Conservation (phyloP, 2,797 vertebrate species). For the Arnoldichthys spilopterus region DNA sequence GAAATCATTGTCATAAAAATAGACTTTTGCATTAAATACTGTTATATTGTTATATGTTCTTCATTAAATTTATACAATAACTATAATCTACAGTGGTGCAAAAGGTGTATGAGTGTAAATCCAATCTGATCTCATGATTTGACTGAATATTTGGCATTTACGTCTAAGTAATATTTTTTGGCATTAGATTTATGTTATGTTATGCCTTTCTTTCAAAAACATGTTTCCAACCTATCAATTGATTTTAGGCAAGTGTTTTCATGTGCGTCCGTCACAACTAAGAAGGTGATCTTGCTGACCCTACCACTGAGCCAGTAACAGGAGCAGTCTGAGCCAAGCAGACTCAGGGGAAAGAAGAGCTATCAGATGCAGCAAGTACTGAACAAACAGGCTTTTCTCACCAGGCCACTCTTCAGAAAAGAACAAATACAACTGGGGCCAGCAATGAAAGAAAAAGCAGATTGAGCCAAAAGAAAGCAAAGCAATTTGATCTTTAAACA, state of each 20-base stretch:
- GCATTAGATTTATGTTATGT: neutral
- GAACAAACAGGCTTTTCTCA: conserved; percentile 49
- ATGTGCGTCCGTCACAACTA: conserved; percentile 34
- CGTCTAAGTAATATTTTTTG: too few species aligned
- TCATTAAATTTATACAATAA: too few species aligned
- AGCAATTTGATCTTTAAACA: neutral
- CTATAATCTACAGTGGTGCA: too few species aligned
- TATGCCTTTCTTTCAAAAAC: conserved; percentile 9
- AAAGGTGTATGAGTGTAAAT: too few species aligned
- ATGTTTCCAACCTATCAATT: conserved; percentile 40
- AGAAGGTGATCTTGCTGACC: conserved; percentile 29
- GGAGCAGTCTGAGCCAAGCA: conserved; percentile 34
- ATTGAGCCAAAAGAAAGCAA: conserved; percentile 12
- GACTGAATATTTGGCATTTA: too few species aligned
- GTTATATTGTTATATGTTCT: too few species aligned
- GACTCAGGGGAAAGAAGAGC: conserved; percentile 38
- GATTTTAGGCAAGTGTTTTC: conserved; percentile 29
- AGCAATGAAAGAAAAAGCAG: conserved; percentile 44
- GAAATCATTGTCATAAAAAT: too few species aligned
- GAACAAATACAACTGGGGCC: conserved; percentile 41
- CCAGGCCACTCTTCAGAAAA: conserved; percentile 44
- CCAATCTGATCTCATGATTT: too few species aligned
- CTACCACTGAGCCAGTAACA: conserved; percentile 27
- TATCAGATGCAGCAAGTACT: conserved; percentile 45
- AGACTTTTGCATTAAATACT: too few species aligned